phyloP scores from a whole-genome alignment of 2,888 invertebrate species.

The Leptinotarsa haldemani region DNA sequence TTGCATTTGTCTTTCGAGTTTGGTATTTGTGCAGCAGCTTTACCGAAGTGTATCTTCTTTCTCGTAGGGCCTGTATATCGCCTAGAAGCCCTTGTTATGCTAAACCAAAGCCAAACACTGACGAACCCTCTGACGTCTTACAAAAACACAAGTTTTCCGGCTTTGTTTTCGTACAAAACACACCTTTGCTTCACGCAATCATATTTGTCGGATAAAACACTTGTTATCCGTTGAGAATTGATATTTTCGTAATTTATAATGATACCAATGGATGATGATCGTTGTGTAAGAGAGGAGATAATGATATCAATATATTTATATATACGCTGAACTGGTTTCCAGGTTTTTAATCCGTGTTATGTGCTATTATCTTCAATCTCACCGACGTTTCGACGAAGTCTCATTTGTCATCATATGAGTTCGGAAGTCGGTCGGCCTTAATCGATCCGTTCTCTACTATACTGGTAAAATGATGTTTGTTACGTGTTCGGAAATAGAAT shows the following conservation, averaged over 20 bases:
- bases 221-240: background rate
- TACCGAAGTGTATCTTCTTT: constrained; percentile 51
- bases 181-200: background rate
- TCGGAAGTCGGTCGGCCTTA: too few relatives aligned
- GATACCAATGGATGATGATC: background rate
- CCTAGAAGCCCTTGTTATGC: constrained; percentile 52
- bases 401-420: too few relatives aligned
- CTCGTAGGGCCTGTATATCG: constrained; percentile 46
- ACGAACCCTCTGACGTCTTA: constrained; percentile 42
- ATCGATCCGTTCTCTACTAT: too few relatives aligned
- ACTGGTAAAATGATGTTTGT: too few relatives aligned
- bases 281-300: too few relatives aligned
- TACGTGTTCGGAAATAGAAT: too few relatives aligned
- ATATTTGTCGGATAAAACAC: background rate
- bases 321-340: too few relatives aligned
- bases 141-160: constrained; percentile 36
- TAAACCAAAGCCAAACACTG: constrained; percentile 52
- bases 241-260: background rate
- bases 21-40: constrained; percentile 58
- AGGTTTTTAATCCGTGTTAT: rapidly evolving
- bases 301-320: too few relatives aligned
- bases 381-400: too few relatives aligned
- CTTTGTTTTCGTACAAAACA: constrained; percentile 32
- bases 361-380: too few relatives aligned
- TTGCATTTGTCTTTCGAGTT: constrained; percentile 57